Base-by-base conservation (phyloP, 2,797 vertebrate genomes). In the Falco peregrinus region DNA sequence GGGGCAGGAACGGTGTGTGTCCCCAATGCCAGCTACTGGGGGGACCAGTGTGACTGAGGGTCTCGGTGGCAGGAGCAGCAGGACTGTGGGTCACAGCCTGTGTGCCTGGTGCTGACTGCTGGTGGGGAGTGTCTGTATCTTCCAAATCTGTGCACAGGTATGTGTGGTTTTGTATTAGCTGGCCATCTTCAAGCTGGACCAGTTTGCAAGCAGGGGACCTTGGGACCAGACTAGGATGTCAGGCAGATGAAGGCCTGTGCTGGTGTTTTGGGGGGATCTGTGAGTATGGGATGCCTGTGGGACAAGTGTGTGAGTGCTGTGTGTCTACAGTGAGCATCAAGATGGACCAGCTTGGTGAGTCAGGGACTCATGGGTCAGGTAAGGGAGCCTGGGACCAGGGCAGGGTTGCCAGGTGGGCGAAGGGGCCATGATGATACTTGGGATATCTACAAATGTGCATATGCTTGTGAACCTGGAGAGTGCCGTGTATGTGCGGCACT, bases 381-480 rank as follows among this genome's bases (percentile, higher is more conserved):
- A 28, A 26, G 13, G 25, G 24, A 11, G 6, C n/a, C 54, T 60
- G 16, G 13, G 11, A 59, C 22, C 37, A 21, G 7, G 14, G 28
- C 28, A 33, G 33, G 18, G 5, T 15, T 45, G 24, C 24, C 2
- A 5, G 6, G 20, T 31, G 29, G 11, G n/a, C 25, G 35, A 8
- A 41, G 25, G 10, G 14, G 5, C 13, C 9, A 3, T 54, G 31
- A 11, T 35, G 18, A 9, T 64, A 17, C 28, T 43, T 90, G 18
- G 6, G 12, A 51, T 57, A 37, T 48, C 21, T 35, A 18, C 1
- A 0, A 50, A 41, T 2, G 0, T 18, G 11, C 1, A 0, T 64
- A 50, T 57, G 21, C 25, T 41, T 76, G 10, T 48, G 56, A 48
- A 26, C 24, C n/a, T 61, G 28, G 20, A 35, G 63, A 11, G 12